Evolutionary conservation across 92 coral and sea anemone genomes (phyloP).

Genomic region (Siderastrea siderea): DNA sequence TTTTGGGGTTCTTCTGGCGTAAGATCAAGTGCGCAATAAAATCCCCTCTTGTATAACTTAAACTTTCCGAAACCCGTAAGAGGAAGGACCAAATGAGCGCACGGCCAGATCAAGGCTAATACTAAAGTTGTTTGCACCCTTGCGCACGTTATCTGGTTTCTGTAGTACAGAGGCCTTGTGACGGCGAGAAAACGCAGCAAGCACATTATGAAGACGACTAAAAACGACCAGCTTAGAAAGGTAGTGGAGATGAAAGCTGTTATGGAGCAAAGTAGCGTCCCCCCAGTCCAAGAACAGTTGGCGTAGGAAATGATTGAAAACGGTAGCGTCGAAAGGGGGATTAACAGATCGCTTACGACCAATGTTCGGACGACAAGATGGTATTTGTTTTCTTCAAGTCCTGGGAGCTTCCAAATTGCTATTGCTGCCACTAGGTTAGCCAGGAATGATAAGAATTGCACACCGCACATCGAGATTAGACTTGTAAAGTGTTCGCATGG

Average conservation of each 20-base stretch:
- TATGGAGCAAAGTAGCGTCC: constrained; percentile 69
- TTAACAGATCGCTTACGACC: constrained; percentile 75
- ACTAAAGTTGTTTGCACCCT: constrained; percentile 68
- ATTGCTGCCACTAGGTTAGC: constrained; percentile 78
- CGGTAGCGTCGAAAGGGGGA: constrained; percentile 79
- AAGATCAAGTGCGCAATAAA: constrained; percentile 84
- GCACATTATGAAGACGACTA: constrained; percentile 79
- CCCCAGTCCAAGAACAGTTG: constrained; percentile 86
- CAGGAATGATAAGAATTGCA: constrained; percentile 63
- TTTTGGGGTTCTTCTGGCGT: constrained; percentile 60
- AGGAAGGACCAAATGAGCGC: constrained; percentile 78
- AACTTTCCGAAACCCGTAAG: constrained; percentile 81
- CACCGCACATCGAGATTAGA: constrained; percentile 22
- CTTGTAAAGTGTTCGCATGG: neutral
- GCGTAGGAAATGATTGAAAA: constrained; percentile 74
- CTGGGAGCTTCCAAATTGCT: constrained; percentile 85
- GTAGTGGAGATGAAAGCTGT: constrained; percentile 84
- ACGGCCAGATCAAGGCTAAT: constrained; percentile 75
- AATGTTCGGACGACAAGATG: constrained; percentile 87
- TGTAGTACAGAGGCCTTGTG: constrained; percentile 83
- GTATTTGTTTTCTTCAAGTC: constrained; percentile 72
- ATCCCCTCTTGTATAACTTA: constrained; percentile 75
- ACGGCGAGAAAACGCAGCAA: constrained; percentile 86
- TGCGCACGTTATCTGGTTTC: constrained; percentile 73
- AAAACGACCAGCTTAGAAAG: constrained; percentile 88